Evolutionary conservation across 2,888 invertebrate species (phyloP).

Genomic region (Eristalinus aeneus): DNA sequence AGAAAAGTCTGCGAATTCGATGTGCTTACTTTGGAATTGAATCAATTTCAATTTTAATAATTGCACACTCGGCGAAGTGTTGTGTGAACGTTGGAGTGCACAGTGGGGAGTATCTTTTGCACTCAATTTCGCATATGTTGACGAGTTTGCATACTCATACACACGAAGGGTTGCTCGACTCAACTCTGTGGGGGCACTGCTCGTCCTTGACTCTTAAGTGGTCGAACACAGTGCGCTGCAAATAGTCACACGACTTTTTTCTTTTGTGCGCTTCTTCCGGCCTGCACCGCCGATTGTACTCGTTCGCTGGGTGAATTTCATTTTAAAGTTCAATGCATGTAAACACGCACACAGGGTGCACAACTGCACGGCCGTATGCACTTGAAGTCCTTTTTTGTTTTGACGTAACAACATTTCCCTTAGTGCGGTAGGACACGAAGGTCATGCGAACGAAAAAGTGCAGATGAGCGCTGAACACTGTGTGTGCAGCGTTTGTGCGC

Average conservation of each 20-base stretch:
- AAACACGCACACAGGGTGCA: not conserved
- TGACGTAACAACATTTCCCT: conserved; percentile 51
- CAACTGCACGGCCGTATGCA: not conserved
- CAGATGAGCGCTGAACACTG: conserved; percentile 44
- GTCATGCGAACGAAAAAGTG: conserved; percentile 42
- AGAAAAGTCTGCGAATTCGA: not conserved
- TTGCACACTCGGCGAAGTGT: conserved; percentile 31
- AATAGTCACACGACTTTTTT: conserved; percentile 26
- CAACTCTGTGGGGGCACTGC: conserved; percentile 33
- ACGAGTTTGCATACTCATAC: not conserved
- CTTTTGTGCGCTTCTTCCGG: not conserved
- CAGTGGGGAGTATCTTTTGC: conserved; percentile 1
- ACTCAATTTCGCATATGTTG: conserved; percentile 3
- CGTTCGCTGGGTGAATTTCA: conserved; percentile 29
- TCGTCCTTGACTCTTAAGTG: conserved; percentile 50
- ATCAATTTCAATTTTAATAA: conserved; percentile 43
- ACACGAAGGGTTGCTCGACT: not conserved
- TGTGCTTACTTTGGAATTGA: conserved; percentile 19
- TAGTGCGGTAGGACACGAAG: conserved; percentile 64
- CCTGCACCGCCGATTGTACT: not conserved
- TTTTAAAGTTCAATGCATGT: conserved; percentile 51
- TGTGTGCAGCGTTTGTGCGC: conserved; percentile 1
- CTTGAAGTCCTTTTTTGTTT: conserved; percentile 53
- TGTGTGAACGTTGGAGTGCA: conserved; percentile 30
- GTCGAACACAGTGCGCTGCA: conserved; percentile 22